Evolutionary conservation across 2,797 vertebrate species (phyloP).

Genomic region (Anolis apletophallus): DNA sequence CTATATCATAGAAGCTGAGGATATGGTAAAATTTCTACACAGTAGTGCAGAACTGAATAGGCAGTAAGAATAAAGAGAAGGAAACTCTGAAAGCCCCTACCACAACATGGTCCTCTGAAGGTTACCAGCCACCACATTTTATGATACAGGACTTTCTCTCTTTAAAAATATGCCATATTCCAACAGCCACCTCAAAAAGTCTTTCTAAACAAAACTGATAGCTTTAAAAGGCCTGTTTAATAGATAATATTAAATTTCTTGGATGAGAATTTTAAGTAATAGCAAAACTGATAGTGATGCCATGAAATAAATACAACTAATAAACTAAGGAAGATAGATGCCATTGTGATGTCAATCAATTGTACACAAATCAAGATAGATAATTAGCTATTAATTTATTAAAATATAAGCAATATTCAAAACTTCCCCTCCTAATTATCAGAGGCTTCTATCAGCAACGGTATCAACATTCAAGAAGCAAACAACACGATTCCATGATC

Average conservation of each 20-base stretch:
- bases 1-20: neutral
- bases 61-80: neutral
- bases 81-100: too few relatives aligned
- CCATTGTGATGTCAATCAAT: neutral
- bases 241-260: neutral
- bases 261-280: neutral
- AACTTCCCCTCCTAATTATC: too few relatives aligned
- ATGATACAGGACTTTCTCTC: neutral
- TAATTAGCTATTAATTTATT: neutral
- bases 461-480: neutral
- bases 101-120: neutral
- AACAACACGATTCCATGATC: too few relatives aligned
- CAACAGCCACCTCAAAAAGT: neutral
- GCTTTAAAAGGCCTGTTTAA: neutral
- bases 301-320: neutral
- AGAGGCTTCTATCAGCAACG: neutral
- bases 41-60: neutral
- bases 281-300: neutral
- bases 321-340: neutral
- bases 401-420: neutral
- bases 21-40: conserved; percentile 6
- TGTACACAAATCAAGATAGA: neutral
- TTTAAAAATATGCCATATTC: too few relatives aligned
- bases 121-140: neutral
- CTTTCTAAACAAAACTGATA: neutral